Evolutionary conservation across 2,113 vertebrate genomes (phyloP), one percentile per base, ranked within the genome.

Genomic region (Onychostruthus taczanowskii): DNA sequence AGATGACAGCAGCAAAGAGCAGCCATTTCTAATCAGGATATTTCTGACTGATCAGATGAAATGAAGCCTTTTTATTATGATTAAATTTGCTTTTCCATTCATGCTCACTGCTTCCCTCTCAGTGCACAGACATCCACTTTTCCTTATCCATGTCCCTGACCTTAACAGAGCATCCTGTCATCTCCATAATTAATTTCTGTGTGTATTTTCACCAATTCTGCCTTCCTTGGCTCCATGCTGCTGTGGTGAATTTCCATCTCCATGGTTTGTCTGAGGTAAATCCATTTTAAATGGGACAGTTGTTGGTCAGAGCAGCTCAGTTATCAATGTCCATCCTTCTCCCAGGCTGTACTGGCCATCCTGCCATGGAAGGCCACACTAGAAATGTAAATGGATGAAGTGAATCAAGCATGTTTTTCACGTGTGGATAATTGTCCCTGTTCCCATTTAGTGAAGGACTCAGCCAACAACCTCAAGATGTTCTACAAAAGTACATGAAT

Each of bases 391-490:
- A 75, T n/a, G 61, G 52, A 49, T 80, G 6, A 76, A 58, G 56
- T 94, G 44, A 93, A 87, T 84, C 81, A 64, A 79, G 58, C 49
- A 46, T 73, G 66, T 56, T 94, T 91, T 84, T 89, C 89, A 44
- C 70, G 67, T 94, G 88, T 95, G 92, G 95, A 64, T 84, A 79
- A 82, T 79, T 73, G 59, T 67, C 69, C 50, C 49, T 43, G 22
- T 81, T 94, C 79, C 85, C 67, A 20, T 90, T 87, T 90, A n/a
- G 82, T 84, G 87, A 88, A 83, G 22, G 64, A 33, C 61, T 88
- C 91, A 64, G 62, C 73, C 80, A 90, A n/a, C 89, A 92, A 88
- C 52, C 35, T 78, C 63, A 93, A 88, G 82, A 80, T 80, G 75
- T 79, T 95, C 62, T 88, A 23, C 75, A 74, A 27, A 92, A 91